phyloP scores from a whole-genome alignment of 2,888 invertebrate genomes.

The Rambutsinella grinnellia region DNA sequence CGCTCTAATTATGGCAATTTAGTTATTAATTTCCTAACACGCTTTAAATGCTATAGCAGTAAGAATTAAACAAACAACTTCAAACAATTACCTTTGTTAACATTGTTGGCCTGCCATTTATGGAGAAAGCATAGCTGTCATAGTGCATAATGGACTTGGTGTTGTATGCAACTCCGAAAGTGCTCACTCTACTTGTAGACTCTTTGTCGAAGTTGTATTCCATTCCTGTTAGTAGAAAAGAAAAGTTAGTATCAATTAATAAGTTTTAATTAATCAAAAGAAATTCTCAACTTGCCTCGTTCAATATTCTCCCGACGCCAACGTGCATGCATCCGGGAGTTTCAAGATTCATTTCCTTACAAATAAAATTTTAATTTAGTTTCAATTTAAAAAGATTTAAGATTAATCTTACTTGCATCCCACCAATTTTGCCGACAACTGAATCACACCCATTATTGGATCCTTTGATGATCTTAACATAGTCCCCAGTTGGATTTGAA shows the following conservation, averaged over 20 bases:
- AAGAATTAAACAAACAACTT: not conserved
- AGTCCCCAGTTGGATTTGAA: not conserved
- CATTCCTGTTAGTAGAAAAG: not conserved
- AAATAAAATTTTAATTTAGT: too few species aligned
- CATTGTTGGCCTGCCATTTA: not conserved
- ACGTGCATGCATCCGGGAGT: too few species aligned
- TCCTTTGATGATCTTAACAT: not conserved
- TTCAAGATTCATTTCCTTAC: too few species aligned
- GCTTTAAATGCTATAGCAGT: not conserved
- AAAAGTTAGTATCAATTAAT: too few species aligned
- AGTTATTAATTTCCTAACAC: too few species aligned
- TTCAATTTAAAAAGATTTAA: not conserved
- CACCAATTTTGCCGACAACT: not conserved
- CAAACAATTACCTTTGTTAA: not conserved
- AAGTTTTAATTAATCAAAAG: too few species aligned
- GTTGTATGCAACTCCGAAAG: not conserved
- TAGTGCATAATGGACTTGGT: not conserved
- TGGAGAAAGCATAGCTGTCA: not conserved
- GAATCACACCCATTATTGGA: not conserved
- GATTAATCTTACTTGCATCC: not conserved
- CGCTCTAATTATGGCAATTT: too few species aligned
- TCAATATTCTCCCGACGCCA: too few species aligned
- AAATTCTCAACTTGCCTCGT: too few species aligned
- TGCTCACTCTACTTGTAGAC: not conserved
- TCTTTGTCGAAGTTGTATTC: not conserved